Evolutionary conservation across 2,797 vertebrate species (phyloP).

Genomic region (Gymnocypris eckloni): DNA sequence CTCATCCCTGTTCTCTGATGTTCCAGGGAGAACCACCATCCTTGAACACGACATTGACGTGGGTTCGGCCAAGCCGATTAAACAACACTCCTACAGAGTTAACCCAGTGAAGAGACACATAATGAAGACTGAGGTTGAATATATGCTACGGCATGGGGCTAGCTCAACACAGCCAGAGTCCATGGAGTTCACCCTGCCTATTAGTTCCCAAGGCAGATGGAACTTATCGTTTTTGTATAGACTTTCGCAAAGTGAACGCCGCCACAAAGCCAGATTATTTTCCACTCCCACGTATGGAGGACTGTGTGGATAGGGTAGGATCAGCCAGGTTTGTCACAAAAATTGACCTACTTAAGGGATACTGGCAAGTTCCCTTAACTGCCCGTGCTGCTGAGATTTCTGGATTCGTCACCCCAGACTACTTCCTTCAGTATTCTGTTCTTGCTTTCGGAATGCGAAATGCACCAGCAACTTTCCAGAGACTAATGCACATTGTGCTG

Average conservation of each 20-base stretch:
- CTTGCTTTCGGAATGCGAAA: neutral
- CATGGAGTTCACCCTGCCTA: neutral
- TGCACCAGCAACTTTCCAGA: neutral
- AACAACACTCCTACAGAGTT: neutral
- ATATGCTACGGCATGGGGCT: neutral
- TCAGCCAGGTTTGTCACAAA: too few species aligned
- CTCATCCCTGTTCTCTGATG: neutral
- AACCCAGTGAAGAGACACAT: neutral
- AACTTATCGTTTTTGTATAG: neutral
- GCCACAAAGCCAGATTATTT: neutral
- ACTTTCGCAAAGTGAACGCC: neutral
- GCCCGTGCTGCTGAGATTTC: neutral
- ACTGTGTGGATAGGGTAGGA: neutral
- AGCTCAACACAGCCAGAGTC: neutral
- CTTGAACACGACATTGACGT: neutral
- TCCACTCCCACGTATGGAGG: neutral
- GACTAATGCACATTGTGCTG: too few species aligned
- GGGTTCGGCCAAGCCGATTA: neutral
- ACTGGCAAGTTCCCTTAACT: too few species aligned
- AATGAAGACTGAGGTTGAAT: neutral
- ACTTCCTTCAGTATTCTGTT: neutral
- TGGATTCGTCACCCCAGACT: neutral
- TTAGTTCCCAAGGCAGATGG: neutral
- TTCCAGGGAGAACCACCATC: neutral
- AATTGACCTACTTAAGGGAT: too few species aligned